phyloP scores from a whole-genome alignment of 2,113 vertebrate species.

The Hepsetus odoe region DNA sequence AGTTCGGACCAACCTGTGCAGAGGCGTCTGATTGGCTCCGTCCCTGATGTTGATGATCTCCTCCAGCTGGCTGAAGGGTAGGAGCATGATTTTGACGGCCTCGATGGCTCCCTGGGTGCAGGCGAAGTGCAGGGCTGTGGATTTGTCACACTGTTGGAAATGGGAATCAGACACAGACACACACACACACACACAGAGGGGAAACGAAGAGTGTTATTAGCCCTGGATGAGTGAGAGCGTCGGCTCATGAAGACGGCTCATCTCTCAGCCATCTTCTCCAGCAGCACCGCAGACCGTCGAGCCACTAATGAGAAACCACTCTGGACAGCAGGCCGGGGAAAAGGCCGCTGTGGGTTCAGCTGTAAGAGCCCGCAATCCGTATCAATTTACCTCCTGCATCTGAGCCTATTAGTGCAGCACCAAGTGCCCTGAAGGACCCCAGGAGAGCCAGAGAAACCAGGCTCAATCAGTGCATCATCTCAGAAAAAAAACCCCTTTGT shows the following conservation, averaged over 20 bases:
- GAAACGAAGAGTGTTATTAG: constrained; percentile 19
- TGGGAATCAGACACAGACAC: too few species aligned
- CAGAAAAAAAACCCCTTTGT: neutral
- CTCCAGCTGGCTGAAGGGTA: constrained; percentile 78
- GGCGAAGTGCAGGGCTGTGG: constrained; percentile 93
- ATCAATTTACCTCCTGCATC: constrained; percentile 63
- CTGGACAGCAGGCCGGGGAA: constrained; percentile 56
- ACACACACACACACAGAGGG: constrained; percentile 7
- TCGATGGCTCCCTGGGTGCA: constrained; percentile 92
- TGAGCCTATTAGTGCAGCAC: constrained; percentile 60
- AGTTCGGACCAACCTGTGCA: constrained; percentile 83
- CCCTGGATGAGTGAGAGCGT: constrained; percentile 20
- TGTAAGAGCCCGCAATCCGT: constrained; percentile 67
- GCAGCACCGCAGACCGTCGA: constrained; percentile 60
- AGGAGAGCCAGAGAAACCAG: neutral
- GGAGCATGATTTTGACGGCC: constrained; percentile 92
- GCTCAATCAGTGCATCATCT: neutral
- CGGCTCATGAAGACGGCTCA: constrained; percentile 16
- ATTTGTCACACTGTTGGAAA: constrained; percentile 82
- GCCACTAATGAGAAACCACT: constrained; percentile 63
- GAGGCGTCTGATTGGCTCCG: constrained; percentile 87
- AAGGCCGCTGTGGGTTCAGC: constrained; percentile 56
- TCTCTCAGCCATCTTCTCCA: constrained; percentile 49
- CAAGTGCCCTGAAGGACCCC: constrained; percentile 30
- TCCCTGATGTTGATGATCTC: constrained; percentile 86